Evolutionary conservation across 2,113 vertebrate genomes (phyloP).

Genomic region (Pelusios castaneus): DNA sequence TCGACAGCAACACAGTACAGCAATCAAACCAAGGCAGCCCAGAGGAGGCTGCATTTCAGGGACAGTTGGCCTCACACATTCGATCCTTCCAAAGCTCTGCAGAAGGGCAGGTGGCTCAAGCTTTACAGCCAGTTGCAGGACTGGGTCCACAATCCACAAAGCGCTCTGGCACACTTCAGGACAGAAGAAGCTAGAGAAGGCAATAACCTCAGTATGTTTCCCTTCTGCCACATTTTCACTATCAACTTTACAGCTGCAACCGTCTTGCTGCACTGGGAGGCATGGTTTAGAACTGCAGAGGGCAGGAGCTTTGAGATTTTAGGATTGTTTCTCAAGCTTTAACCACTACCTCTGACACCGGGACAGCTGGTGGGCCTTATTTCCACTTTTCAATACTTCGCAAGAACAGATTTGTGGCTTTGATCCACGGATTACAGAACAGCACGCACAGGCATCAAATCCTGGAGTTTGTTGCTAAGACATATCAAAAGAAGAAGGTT

Average conservation of each 20-base stretch:
- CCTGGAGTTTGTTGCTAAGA: not conserved
- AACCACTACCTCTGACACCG: rapidly evolving
- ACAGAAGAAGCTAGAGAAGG: not conserved
- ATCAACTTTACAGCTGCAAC: not conserved
- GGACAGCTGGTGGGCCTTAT: rapidly evolving
- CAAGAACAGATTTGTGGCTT: not conserved
- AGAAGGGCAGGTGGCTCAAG: not conserved
- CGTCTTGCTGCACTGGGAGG: rapidly evolving
- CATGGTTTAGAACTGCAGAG: not conserved
- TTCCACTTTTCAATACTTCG: not conserved
- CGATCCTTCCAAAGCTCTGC: not conserved
- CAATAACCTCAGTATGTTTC: not conserved
- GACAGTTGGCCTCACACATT: not conserved
- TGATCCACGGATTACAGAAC: rapidly evolving
- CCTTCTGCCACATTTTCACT: not conserved
- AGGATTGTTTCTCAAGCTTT: not conserved
- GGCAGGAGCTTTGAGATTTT: not conserved
- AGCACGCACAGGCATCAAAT: rapidly evolving
- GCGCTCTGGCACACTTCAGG: not conserved
- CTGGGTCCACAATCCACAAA: not conserved
- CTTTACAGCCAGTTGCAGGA: not conserved
- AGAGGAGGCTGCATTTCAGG: not conserved
- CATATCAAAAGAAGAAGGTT: rapidly evolving
- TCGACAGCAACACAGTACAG: not conserved
- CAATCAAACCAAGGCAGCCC: not conserved